Percentiles rank a stretch among this genome's conserved stretches.
Evolutionary conservation across 2,888 invertebrate genomes (phyloP).

Genomic region (Sabellastarte sp.): DNA sequence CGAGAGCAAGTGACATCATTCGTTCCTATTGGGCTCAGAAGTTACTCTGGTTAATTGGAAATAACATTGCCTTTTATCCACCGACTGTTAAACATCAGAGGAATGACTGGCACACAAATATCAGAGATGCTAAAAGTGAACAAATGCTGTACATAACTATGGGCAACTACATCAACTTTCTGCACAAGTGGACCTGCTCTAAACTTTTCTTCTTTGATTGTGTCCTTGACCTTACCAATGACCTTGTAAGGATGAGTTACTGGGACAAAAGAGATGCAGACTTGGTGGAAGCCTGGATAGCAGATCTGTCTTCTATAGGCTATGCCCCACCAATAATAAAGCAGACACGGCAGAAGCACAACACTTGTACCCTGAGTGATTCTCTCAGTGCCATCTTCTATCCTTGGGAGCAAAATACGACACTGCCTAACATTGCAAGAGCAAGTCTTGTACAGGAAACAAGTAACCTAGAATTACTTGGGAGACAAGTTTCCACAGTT

Average conservation of each 20-base stretch:
- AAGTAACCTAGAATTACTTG: neutral
- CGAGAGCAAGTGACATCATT: conserved; percentile 41
- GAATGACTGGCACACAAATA: conserved; percentile 28
- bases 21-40: conserved; percentile 41
- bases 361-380: neutral
- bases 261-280: neutral
- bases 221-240: neutral
- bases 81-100: conserved; percentile 34
- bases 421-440: neutral
- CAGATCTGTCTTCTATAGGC: neutral
- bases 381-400: neutral
- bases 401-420: neutral
- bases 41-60: conserved; percentile 36
- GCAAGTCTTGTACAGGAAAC: neutral
- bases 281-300: neutral
- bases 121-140: conserved; percentile 35
- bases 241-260: neutral
- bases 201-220: conserved; percentile 5
- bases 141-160: conserved; percentile 32
- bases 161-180: conserved; percentile 22
- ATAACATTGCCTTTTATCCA: conserved; percentile 33
- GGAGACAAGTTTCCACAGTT: neutral
- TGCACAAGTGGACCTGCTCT: conserved; percentile 31
- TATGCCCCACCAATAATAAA: neutral
- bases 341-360: neutral